phyloP scores from a whole-genome alignment of 2,113 vertebrate genomes.

The Neolamprologus longior region DNA sequence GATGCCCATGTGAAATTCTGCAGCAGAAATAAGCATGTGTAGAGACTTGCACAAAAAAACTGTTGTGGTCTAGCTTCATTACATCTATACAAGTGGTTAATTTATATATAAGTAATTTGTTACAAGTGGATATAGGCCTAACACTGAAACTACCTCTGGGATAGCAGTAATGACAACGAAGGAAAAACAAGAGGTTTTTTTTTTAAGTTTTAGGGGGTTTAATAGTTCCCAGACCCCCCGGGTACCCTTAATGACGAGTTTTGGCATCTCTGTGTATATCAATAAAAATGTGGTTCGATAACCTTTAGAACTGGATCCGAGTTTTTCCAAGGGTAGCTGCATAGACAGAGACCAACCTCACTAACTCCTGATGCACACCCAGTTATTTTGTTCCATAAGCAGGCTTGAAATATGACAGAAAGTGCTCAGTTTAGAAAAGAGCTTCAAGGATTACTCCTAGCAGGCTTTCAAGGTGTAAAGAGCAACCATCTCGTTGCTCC shows the following conservation, averaged over 20 bases:
- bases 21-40: neutral
- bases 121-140: neutral
- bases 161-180: neutral
- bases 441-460: neutral
- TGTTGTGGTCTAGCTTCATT: neutral
- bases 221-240: neutral
- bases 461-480: neutral
- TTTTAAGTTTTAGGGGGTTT: neutral
- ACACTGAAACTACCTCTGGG: neutral
- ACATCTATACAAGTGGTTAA: neutral
- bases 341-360: neutral
- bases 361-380: neutral
- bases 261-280: neutral
- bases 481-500: neutral
- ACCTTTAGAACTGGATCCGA: neutral
- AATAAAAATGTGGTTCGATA: neutral
- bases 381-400: neutral
- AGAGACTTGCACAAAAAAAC: neutral
- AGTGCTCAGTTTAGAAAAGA: neutral
- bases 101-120: neutral
- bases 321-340: neutral
- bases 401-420: neutral
- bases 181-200: rapidly evolving
- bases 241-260: neutral
- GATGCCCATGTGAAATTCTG: neutral